Base-by-base conservation (phyloP, 2,888 invertebrate species). In the Pseudanteris insignis region DNA sequence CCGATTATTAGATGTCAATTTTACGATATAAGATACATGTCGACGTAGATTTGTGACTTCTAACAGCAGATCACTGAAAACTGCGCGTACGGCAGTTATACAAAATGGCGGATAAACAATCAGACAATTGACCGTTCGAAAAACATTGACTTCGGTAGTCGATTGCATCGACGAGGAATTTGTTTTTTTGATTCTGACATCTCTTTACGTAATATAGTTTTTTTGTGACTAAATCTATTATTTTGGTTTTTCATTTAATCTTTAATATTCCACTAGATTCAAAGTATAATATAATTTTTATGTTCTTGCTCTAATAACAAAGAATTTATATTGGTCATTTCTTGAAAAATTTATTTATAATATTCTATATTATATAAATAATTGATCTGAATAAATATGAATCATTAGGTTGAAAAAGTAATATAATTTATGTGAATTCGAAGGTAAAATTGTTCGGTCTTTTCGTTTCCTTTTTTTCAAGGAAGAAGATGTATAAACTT, bases 21-120 rank as follows among this genome's bases (percentile, higher is more conserved):
- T 53, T 10, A 46, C 3, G 12, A 12, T 30, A 12, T 15, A 12
- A 30, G 9, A 12, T 43, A 6, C 47, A 41, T 60, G 60, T 47
- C 60, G 47, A 34, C 5, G 25, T 10, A 15, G 3, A 47, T 34
- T 51, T 34, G 14, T 41, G 25, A 14, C 13, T 33, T 25, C 11
- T 12, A 47, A 12, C 53, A 67, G 55, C 51, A 60, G 63, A 61
- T 64, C 64, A 66, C 64, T 58, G 63, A 66, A 68, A 69, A 72
- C 70, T 72, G 68, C 68, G 70, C 70, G 70, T 67, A 68, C 69
- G 66, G 68, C 70, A 70, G 71, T 67, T 65, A 68, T 70, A 71
- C 72, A 73, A 73, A 73, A 73, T 73, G 72, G 72, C 71, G 71
- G 72, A 73, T 73, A 73, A 73, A 73, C 72, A 73, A 73, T 71